A percentile compares a stretch with the other conserved stretches of the same genome.
Evolutionary conservation across 2,797 vertebrate genomes (phyloP).

Genomic region (Lutjanus campechanus): DNA sequence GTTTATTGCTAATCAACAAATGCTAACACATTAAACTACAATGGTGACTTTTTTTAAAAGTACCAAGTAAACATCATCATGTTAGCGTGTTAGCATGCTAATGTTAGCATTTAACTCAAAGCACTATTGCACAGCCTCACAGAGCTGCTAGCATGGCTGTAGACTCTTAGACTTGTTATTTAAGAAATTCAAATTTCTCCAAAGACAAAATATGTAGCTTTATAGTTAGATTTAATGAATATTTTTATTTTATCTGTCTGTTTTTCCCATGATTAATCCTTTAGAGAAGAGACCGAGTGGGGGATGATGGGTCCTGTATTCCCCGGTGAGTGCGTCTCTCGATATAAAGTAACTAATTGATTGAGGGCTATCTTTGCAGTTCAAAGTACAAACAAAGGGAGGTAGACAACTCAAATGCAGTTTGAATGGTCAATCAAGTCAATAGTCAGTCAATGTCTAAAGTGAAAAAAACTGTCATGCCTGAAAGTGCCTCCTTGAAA

Average conservation of each 20-base stretch:
- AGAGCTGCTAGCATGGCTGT: background rate
- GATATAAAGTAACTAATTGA: background rate
- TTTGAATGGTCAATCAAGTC: background rate
- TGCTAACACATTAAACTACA: background rate
- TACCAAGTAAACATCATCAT: background rate
- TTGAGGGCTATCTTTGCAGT: background rate
- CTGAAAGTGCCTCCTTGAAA: background rate
- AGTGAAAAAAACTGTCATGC: background rate
- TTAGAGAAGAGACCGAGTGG: background rate
- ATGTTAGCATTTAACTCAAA: background rate
- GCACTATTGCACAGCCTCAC: background rate
- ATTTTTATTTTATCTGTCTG: background rate
- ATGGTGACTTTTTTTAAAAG: too few species aligned
- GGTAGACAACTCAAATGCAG: background rate
- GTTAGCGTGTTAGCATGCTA: background rate
- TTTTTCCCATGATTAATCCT: background rate
- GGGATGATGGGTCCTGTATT: background rate
- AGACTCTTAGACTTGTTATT: background rate
- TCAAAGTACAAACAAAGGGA: background rate
- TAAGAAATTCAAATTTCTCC: background rate
- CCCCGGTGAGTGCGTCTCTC: background rate
- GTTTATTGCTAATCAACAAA: background rate
- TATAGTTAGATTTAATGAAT: background rate
- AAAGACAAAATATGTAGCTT: background rate
- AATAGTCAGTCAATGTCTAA: background rate